These are phyloP conservation scores for Odobenus rosmarus DNA, from an alignment of 2,113 vertebrate species.

Conservation along the genomic window DNA sequence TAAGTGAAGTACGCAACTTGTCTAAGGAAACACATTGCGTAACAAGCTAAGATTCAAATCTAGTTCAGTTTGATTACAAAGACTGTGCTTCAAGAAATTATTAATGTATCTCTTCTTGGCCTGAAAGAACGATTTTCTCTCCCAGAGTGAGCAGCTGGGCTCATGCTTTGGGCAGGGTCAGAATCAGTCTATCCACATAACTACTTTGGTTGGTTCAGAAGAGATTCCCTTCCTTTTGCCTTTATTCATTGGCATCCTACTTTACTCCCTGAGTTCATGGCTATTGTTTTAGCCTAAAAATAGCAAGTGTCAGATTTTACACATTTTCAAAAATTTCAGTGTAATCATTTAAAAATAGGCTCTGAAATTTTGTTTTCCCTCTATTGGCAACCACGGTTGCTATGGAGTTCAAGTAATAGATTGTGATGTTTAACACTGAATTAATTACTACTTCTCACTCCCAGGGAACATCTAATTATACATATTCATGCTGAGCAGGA, in stretches of 20 bases:
- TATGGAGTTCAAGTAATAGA: constrained; percentile 91
- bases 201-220: background rate
- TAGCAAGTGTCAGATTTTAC: constrained; percentile 80
- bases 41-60: constrained; percentile 5
- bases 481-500: constrained; percentile 86
- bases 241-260: constrained; percentile 6
- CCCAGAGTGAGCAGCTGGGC: background rate
- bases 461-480: constrained; percentile 90
- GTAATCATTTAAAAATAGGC: constrained; percentile 87
- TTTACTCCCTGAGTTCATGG: constrained; percentile 61
- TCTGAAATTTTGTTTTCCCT: constrained; percentile 86
- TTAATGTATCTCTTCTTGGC: constrained; percentile 2
- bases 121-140: background rate
- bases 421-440: constrained; percentile 91
- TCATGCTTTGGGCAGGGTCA: background rate
- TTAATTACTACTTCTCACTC: constrained; percentile 92
- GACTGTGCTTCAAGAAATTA: constrained; percentile 7
- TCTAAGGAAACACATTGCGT: background rate
- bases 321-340: constrained; percentile 83
- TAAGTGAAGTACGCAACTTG: background rate
- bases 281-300: constrained; percentile 81
- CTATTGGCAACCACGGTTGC: constrained; percentile 86
- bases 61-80: constrained; percentile 19
- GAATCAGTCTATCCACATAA: background rate
- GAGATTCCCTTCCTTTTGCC: constrained; percentile 42